Evolutionary conservation across 2,888 invertebrate species (phyloP).

Genomic region (Dioctria rufipes): DNA sequence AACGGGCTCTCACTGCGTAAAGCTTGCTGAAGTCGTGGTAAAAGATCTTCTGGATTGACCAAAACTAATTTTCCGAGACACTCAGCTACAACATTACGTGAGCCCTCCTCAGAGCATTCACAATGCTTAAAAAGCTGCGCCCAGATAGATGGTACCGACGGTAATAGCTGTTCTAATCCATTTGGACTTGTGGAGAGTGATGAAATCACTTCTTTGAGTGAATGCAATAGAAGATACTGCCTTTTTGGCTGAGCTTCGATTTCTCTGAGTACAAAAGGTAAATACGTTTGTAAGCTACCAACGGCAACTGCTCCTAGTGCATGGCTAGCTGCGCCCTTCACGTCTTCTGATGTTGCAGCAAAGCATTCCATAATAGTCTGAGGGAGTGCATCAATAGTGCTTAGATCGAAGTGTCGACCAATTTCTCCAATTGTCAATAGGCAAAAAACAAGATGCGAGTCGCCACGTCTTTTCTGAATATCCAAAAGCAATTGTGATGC

Average conservation of each 20-base stretch:
- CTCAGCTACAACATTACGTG: slow-evolving; percentile 98
- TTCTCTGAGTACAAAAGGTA: slow-evolving; percentile 94
- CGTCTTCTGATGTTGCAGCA: slow-evolving; percentile 93
- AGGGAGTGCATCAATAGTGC: slow-evolving; percentile 81
- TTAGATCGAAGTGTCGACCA: slow-evolving; percentile 91
- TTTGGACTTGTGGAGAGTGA: slow-evolving; percentile 83
- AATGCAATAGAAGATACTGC: slow-evolving; percentile 96
- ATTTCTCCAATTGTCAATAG: slow-evolving; percentile 97
- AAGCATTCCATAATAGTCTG: slow-evolving; percentile 90
- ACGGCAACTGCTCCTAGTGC: slow-evolving; percentile 96
- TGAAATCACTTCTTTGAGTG: slow-evolving; percentile 96
- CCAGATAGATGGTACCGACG: slow-evolving; percentile 93
- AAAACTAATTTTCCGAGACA: slow-evolving; percentile 97
- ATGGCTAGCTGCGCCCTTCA: slow-evolving; percentile 97
- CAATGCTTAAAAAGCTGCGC: slow-evolving; percentile 93
- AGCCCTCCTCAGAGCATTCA: slow-evolving; percentile 97
- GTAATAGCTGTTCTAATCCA: slow-evolving; percentile 83
- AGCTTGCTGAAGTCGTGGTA: slow-evolving; percentile 90
- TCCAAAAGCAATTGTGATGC: slow-evolving; percentile 81
- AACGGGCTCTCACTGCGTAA: slow-evolving; percentile 85
- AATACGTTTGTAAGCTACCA: slow-evolving; percentile 92
- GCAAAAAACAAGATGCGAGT: slow-evolving; percentile 92
- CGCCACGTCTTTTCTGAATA: slow-evolving; percentile 79
- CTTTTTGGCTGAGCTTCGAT: slow-evolving; percentile 95
- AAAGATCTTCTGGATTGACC: slow-evolving; percentile 88